A percentile compares a stretch with the other conserved stretches of the same genome.
These are phyloP conservation scores for Chrysomela aeneicollis DNA, from an alignment of 2,888 invertebrate species.

Conservation along the genomic window DNA sequence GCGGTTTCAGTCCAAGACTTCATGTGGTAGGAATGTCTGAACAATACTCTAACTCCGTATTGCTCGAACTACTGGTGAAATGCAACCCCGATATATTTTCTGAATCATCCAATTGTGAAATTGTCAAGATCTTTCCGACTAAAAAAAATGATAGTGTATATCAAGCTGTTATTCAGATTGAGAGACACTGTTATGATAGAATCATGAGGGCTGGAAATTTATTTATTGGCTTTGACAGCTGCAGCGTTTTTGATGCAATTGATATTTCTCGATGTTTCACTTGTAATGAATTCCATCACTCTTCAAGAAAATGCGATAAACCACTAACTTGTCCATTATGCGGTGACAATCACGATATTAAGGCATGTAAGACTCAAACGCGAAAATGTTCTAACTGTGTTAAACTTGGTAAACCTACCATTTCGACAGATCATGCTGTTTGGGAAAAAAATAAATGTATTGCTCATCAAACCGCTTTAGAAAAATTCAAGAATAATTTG, in stretches of 20 bases:
- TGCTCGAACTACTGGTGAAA: neutral
- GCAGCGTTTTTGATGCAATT: conserved; percentile 7
- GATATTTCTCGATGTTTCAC: conserved; percentile 6
- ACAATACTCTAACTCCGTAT: neutral
- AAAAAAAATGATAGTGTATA: conserved; percentile 2
- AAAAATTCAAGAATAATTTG: too few relatives aligned
- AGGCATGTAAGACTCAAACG: too few relatives aligned
- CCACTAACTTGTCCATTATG: neutral
- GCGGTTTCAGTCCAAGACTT: conserved; percentile 22
- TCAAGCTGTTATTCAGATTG: too few relatives aligned
- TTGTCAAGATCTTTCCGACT: conserved; percentile 7
- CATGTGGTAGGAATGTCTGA: conserved; percentile 20
- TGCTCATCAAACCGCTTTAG: too few relatives aligned
- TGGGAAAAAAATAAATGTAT: too few relatives aligned
- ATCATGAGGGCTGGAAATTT: conserved; percentile 11
- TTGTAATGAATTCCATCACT: conserved; percentile 14
- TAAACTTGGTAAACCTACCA: too few relatives aligned
- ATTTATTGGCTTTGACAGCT: conserved; percentile 14
- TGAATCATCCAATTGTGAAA: conserved; percentile 1
- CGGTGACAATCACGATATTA: too few relatives aligned
- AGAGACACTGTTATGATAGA: conserved; percentile 4
- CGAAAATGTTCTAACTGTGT: too few relatives aligned
- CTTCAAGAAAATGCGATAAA: conserved; percentile 1
- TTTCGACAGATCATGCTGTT: too few relatives aligned
- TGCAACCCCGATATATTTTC: conserved; percentile 9